Evolutionary conservation across 2,888 invertebrate genomes (phyloP), one percentile per base, ranked within the genome.

Genomic region (Brassicogethes aeneus): DNA sequence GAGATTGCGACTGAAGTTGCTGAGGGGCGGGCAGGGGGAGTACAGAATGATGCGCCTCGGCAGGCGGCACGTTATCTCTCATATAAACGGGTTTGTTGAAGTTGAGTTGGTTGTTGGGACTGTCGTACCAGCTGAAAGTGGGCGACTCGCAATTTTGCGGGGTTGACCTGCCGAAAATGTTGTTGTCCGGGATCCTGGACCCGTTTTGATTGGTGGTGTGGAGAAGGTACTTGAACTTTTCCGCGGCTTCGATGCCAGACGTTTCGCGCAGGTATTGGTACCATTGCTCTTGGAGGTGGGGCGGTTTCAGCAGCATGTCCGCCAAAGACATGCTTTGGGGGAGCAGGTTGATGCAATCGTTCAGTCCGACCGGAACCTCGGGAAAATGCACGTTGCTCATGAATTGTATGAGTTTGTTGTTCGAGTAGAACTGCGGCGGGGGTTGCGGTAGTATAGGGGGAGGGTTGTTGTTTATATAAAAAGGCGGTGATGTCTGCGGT

Each of bases 351-450:
- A 67, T 50, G 40, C 61, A 64, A 44, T 65, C 64, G 34, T 53
- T 60, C 23, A 63, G 43, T n/a, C n/a, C n/a, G n/a, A 56, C 50
- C n/a, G 50, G 44, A 23, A 62, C 60, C 56, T 72, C 71, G 0
- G 73, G 72, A 48, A 74, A 72, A 59, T 77, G 76, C 2, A 76
- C 75, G 54, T 76, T 76, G 48, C 74, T 74, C 39, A 75, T 63
- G 59, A 76, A 76, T 53, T 76, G 75, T 45, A 76, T 73, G 41
- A 69, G 59, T 39, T 72, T 73, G 47, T 73, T 54, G 38, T 47
- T 56, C 10, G 51, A 23, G n/a, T n/a, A 1, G 16, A 13, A n/a
- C n/a, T 23, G 32, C 16, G 31, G 10, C n/a, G 33, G 7, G 23
- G 23, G 23, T 5, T 23, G 23, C 23, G 23, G 10, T 3, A 33